Conservation (phyloP, 92 coral and sea anemone species). For the Epizoanthus ramosus region DNA sequence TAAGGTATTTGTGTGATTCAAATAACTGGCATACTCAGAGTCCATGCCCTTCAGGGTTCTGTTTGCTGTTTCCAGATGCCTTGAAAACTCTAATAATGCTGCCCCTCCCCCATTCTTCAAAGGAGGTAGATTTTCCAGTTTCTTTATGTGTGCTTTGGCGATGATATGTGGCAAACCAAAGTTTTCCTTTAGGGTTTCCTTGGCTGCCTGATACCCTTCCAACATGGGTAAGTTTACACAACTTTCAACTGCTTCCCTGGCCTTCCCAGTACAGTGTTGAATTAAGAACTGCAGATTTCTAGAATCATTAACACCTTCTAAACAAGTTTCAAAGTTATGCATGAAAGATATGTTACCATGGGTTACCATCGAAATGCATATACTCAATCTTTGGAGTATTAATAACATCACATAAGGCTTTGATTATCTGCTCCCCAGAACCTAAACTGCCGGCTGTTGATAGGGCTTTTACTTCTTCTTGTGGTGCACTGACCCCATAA, state of each 20-base stretch:
- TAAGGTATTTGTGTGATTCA: constrained; percentile 35
- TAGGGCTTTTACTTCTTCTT: background rate
- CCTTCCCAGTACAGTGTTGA: constrained; percentile 24
- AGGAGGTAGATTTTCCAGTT: constrained; percentile 15
- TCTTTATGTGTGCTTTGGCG: constrained; percentile 52
- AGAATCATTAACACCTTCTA: constrained; percentile 23
- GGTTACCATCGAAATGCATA: constrained; percentile 51
- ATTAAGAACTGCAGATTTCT: constrained; percentile 39
- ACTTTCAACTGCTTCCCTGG: constrained; percentile 41
- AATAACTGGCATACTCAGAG: constrained; percentile 15
- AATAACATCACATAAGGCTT: constrained; percentile 24
- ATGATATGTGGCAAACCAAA: constrained; percentile 63
- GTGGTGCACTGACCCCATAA: constrained; percentile 2
- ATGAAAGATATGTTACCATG: constrained; percentile 36
- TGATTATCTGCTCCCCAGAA: constrained; percentile 29
- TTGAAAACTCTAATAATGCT: constrained; percentile 21
- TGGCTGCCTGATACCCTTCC: constrained; percentile 42
- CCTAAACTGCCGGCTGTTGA: background rate
- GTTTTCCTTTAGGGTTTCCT: constrained; percentile 43
- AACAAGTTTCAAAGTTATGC: constrained; percentile 38
- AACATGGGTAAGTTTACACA: constrained; percentile 43
- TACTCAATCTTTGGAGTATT: constrained; percentile 40
- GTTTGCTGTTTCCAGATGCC: constrained; percentile 9
- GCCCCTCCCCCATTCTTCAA: constrained; percentile 26
- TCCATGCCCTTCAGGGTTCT: constrained; percentile 37